Evolutionary conservation across 2,797 vertebrate species (phyloP).

Genomic region (Mionectes olivaceus): DNA sequence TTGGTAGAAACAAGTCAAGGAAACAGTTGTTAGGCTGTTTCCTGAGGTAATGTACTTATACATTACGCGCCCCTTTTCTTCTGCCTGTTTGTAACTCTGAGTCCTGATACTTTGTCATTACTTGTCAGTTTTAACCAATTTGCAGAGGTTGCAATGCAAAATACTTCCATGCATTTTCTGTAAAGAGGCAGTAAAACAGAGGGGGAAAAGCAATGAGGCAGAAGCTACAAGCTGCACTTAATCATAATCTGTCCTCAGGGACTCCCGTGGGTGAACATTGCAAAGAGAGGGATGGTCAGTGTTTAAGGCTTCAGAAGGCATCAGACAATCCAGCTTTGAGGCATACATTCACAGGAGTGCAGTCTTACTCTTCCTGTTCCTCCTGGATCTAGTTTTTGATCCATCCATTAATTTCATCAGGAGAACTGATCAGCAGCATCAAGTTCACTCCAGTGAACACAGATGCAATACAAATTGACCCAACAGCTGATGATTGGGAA

Average conservation of each 20-base stretch:
- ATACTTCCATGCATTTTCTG: background rate
- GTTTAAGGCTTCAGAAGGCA: background rate
- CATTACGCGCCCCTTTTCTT: background rate
- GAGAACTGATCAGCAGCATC: background rate
- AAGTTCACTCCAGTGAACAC: rapidly evolving
- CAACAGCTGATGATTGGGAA: background rate
- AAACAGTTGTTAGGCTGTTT: background rate
- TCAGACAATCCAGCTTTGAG: background rate
- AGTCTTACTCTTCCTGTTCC: background rate
- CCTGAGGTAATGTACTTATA: background rate
- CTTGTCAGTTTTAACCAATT: background rate
- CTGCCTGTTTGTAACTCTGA: background rate
- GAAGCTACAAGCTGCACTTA: background rate
- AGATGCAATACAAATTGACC: background rate
- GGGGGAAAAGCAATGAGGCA: background rate
- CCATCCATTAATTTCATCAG: background rate
- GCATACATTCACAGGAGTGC: background rate
- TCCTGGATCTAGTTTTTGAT: background rate
- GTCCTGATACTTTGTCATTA: background rate
- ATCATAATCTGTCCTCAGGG: background rate
- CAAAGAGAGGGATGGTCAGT: background rate
- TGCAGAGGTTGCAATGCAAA: background rate
- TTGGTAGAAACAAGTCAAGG: background rate
- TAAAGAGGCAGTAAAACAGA: background rate
- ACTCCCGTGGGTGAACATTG: background rate